Evolutionary conservation across 1,140 invertebrate species (phyloP).

Genomic region (Polyergus mexicanus): DNA sequence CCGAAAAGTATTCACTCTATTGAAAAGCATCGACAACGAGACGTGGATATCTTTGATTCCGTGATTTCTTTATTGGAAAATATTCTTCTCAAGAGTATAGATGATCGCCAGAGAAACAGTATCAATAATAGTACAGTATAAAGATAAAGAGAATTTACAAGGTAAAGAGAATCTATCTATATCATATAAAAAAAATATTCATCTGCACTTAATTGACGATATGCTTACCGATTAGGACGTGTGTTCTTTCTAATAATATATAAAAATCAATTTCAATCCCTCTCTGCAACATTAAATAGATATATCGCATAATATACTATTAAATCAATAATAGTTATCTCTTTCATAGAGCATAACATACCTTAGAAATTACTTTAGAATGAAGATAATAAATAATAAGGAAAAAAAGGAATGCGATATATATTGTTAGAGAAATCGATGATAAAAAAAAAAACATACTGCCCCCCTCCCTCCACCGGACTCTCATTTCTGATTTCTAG

Average conservation of each 20-base stretch:
- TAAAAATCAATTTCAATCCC: neutral
- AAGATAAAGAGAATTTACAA: neutral
- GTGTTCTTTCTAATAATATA: neutral
- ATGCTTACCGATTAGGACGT: neutral
- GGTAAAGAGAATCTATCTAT: neutral
- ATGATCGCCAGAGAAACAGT: constrained; percentile 6
- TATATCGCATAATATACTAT: constrained; percentile 31
- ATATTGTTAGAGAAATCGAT: constrained; percentile 33
- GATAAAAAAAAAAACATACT: neutral
- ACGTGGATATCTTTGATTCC: constrained; percentile 82
- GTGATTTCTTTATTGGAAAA: constrained; percentile 73
- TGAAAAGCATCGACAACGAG: constrained; percentile 86
- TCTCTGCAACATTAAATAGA: constrained; percentile 26
- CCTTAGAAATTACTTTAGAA: constrained; percentile 56
- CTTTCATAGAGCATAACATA: constrained; percentile 12
- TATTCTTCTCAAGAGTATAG: constrained; percentile 39
- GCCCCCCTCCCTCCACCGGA: too few species aligned
- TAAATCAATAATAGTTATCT: constrained; percentile 20
- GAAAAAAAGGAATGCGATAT: constrained; percentile 27
- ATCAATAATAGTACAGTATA: neutral
- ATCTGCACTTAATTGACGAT: constrained; percentile 9
- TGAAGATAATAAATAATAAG: constrained; percentile 54
- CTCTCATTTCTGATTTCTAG: constrained; percentile 2
- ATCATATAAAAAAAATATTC: neutral
- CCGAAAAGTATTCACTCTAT: constrained; percentile 87